phyloP scores from a whole-genome alignment of 1,140 invertebrate genomes.

The Eufriesea mexicana region DNA sequence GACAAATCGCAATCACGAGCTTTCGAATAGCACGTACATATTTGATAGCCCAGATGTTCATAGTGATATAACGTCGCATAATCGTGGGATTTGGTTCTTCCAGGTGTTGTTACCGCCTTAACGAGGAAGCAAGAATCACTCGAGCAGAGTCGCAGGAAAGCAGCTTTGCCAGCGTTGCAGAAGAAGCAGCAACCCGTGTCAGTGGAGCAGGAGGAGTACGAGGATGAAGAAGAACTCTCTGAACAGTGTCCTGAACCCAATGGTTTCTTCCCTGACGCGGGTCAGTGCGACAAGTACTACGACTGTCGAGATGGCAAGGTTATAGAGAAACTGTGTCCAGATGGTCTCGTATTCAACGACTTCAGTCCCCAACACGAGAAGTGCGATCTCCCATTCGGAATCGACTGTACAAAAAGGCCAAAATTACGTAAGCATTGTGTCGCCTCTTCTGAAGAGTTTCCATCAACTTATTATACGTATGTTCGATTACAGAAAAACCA shows the following conservation, averaged over 20 bases:
- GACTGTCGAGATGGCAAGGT: conserved; percentile 89
- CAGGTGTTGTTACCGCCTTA: conserved; percentile 72
- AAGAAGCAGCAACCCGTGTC: conserved; percentile 34
- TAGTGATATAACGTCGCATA: too few relatives aligned
- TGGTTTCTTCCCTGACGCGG: conserved; percentile 92
- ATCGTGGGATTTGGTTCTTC: neutral
- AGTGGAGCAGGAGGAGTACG: conserved; percentile 68
- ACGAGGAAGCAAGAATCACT: conserved; percentile 78
- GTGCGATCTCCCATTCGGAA: conserved; percentile 93
- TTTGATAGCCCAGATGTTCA: too few relatives aligned
- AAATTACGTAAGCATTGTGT: conserved; percentile 88
- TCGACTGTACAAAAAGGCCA: conserved; percentile 90
- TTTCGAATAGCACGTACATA: too few relatives aligned
- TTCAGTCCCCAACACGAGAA: conserved; percentile 91
- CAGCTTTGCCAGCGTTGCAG: conserved; percentile 51
- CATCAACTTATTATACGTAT: too few relatives aligned
- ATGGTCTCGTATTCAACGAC: conserved; percentile 96
- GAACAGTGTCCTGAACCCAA: conserved; percentile 91
- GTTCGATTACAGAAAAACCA: conserved; percentile 86
- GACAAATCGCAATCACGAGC: too few relatives aligned
- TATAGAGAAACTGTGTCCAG: conserved; percentile 91
- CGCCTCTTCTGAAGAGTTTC: too few relatives aligned
- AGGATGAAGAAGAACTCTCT: conserved; percentile 73
- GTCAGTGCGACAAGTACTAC: conserved; percentile 96
- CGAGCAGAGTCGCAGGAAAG: conserved; percentile 74